Evolutionary conservation across 2,888 invertebrate species (phyloP).

Genomic region (Acholoe squamosa): DNA sequence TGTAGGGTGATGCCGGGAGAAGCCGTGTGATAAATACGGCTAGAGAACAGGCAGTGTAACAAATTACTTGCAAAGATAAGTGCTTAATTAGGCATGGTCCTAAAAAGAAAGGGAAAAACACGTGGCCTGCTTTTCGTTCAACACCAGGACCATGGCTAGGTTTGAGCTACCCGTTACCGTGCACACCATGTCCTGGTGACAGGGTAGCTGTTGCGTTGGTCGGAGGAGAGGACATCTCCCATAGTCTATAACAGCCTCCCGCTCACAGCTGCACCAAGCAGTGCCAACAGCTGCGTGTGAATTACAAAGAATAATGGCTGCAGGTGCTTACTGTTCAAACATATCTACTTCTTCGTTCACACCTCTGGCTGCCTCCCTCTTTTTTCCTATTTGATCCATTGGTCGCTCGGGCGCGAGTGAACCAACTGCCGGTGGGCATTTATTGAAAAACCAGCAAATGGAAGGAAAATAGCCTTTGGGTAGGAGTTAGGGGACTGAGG

Average conservation of each 20-base stretch:
- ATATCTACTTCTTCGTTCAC: conserved; percentile 13
- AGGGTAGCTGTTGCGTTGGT: background rate
- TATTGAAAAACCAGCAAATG: conserved; percentile 2
- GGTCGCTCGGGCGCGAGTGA: conserved; percentile 8
- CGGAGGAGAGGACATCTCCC: background rate
- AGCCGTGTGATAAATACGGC: background rate
- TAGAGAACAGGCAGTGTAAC: background rate
- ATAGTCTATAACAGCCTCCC: background rate
- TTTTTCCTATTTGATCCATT: conserved; percentile 55
- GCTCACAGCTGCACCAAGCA: conserved; percentile 23
- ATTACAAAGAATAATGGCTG: conserved; percentile 50
- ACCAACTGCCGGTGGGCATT: conserved; percentile 29
- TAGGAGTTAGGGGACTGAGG: background rate
- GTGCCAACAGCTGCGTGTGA: conserved; percentile 38
- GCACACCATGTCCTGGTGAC: background rate
- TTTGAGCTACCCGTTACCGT: background rate
- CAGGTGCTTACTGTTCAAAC: conserved; percentile 60
- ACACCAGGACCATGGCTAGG: background rate
- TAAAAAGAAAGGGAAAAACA: conserved; percentile 26
- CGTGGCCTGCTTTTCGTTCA: conserved; percentile 24
- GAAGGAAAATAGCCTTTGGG: conserved; percentile 5
- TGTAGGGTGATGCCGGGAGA: background rate
- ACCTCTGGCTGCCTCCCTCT: conserved; percentile 24
- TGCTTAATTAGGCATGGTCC: conserved; percentile 24
- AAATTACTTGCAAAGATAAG: conserved; percentile 32